phyloP scores from a whole-genome alignment of 2,888 invertebrate species.

The Slavum lentiscoides region DNA sequence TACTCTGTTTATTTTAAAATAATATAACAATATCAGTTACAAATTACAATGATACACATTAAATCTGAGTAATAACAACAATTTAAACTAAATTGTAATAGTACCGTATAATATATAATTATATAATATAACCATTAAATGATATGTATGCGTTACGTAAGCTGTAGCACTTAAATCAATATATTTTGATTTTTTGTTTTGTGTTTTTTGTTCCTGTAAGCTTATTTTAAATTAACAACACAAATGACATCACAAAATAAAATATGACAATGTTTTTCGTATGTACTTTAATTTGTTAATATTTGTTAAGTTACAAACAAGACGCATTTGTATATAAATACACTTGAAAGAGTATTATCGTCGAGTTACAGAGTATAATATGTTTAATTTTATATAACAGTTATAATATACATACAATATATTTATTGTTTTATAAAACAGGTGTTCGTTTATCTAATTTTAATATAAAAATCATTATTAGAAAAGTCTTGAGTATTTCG shows the following conservation, averaged over 20 bases:
- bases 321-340: conserved; percentile 19
- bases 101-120: too few relatives aligned
- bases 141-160: conserved; percentile 48
- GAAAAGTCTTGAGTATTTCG: not conserved
- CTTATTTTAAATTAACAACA: conserved; percentile 19
- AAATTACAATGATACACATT: not conserved
- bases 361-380: not conserved
- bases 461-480: conserved; percentile 12
- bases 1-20: conserved; percentile 14
- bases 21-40: conserved; percentile 23
- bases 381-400: not conserved
- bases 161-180: conserved; percentile 29
- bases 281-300: conserved; percentile 5
- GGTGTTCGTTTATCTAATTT: not conserved
- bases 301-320: conserved; percentile 10
- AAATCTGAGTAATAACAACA: not conserved
- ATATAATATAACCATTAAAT: conserved; percentile 19
- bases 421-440: not conserved
- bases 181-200: not conserved
- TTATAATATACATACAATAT: not conserved
- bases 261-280: not conserved
- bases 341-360: not conserved
- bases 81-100: not conserved
- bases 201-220: conserved; percentile 29
- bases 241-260: conserved; percentile 6